Conservation (phyloP, 2,113 vertebrate species). For the Orycteropus afer region DNA sequence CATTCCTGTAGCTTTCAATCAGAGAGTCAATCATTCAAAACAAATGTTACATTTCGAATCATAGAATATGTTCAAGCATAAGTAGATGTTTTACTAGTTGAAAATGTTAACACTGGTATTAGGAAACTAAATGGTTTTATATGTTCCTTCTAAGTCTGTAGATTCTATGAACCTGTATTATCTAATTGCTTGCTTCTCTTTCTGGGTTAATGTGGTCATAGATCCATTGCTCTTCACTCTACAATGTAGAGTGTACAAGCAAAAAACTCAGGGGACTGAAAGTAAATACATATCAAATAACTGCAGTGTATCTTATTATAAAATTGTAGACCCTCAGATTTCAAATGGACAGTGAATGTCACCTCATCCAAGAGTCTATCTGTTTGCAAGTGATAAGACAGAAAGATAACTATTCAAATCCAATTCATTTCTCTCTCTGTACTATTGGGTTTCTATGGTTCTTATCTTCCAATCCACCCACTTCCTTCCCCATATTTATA, state of each 20-base stretch:
- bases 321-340: not conserved
- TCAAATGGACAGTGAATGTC: not conserved
- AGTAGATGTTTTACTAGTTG: not conserved
- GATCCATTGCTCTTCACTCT: not conserved
- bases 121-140: not conserved
- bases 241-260: not conserved
- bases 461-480: not conserved
- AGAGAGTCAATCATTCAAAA: constrained; percentile 7
- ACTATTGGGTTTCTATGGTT: not conserved
- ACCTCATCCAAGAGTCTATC: not conserved
- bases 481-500: not conserved
- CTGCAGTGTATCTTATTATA: not conserved
- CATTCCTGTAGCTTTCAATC: not conserved
- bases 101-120: not conserved
- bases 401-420: not conserved
- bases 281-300: not conserved
- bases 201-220: not conserved
- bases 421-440: not conserved
- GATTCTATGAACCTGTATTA: not conserved
- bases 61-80: not conserved
- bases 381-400: not conserved
- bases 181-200: not conserved
- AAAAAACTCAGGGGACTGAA: too few species aligned
- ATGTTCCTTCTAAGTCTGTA: not conserved
- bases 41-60: not conserved